Base-by-base conservation (phyloP, 1,140 invertebrate genomes). In the Megalonaias nervosa region DNA sequence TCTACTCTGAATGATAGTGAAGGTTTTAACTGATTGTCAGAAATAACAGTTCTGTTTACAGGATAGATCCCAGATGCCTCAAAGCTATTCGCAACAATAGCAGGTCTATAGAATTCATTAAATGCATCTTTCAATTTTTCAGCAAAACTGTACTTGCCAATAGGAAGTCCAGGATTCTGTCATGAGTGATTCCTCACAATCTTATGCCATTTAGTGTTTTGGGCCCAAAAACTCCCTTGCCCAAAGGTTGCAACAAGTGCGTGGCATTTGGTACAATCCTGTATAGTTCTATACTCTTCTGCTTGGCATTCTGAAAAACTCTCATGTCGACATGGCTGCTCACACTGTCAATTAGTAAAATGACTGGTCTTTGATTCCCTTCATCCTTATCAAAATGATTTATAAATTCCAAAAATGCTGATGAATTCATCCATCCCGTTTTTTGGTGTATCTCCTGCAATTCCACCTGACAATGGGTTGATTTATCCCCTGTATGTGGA, bases 101-200 rank as follows among this genome's bases (percentile, higher is more conserved):
- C 66, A 23, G 79, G 79, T 68, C 81, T 82, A 62, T 82, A 82
- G 68, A 82, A 82, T 15, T 67, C 11, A 13, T 75, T 26, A 73
- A 77, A 77, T 2, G 75, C 72, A 26, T 81, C 79, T 21, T 78
- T 65, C 56, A 82, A 66, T 71, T 82, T 81, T 62, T 71, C 74
- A n/a, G 81, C 73, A 82, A 82, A 82, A 59, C 64, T 82, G 31
- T 74, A 23, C 55, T 80, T 80, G 6, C 70, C 67, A 57, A 81
- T 64, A 31, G 21, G 23, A 15, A 23, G 26, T 38, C 71, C 77
- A 48, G 77, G 75, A 65, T 80, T 64, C 13, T 77, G 65, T 64
- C 57, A 70, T 13, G 66, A 64, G 61, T 81, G 62, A 65, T 72
- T 67, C 17, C 75, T 58, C 26, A 77, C 31, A 55, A 66, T 55